Conservation (phyloP, 2,797 vertebrate species). For the Monodelphis domestica region DNA sequence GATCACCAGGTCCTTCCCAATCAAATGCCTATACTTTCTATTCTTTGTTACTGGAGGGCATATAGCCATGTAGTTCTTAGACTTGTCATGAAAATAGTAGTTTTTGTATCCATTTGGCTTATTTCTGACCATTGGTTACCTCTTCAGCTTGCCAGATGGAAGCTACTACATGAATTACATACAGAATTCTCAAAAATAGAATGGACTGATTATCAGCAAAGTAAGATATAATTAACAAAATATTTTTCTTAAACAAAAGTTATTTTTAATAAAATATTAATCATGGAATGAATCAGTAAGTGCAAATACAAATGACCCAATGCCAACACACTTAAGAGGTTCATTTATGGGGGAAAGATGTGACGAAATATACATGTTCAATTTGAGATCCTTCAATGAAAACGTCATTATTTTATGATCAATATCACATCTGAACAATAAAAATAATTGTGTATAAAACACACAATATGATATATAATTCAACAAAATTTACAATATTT, state of each 20-base stretch:
- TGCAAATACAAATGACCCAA: not conserved
- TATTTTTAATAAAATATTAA: not conserved
- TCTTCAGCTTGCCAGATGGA: slow-evolving; percentile 28
- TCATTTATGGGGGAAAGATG: not conserved
- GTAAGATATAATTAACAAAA: not conserved
- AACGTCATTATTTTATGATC: no score
- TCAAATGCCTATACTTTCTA: not conserved
- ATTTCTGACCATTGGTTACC: not conserved
- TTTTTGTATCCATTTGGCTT: slow-evolving; percentile 28
- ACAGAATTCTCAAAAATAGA: not conserved
- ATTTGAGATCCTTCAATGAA: not conserved
- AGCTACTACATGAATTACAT: slow-evolving; percentile 27
- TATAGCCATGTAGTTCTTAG: not conserved
- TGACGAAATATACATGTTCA: not conserved
- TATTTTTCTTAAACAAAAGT: not conserved
- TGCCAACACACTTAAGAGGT: not conserved
- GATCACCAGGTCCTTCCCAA: not conserved
- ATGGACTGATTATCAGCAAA: not conserved
- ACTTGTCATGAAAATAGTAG: not conserved
- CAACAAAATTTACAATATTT: no score
- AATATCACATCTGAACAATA: no score
- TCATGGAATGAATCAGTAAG: not conserved
- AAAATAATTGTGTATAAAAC: not conserved
- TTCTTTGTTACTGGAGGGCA: not conserved
- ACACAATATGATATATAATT: not conserved